Base-by-base conservation (phyloP, 2,113 vertebrate genomes). In the Tyrannus savana region DNA sequence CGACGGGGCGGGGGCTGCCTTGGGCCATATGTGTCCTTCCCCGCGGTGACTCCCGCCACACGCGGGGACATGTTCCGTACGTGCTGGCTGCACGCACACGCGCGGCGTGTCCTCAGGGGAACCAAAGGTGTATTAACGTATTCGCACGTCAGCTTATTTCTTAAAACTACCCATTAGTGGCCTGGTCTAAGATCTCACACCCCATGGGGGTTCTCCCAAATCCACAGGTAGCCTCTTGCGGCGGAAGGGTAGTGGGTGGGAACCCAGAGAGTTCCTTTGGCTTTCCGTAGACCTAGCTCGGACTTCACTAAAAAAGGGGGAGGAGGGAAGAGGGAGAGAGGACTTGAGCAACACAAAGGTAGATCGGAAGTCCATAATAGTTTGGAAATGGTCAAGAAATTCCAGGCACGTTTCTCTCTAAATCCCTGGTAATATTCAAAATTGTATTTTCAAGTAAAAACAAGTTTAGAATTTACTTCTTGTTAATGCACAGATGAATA, bases 381-480 rank as follows among this genome's bases (percentile, higher is more conserved):
- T 97, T 97, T 95, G 92, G 96, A 95, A 96, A 93, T 24, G 64
- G 94, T 94, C 42, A 77, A 87, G 73, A 97, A 96, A 98, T 98
- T 97, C 96, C 96, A 95, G 79, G 75, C 96, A 94, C 94, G 35
- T 97, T 96, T 97, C 83, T 85, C 62, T 68, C 72, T 97, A 97
- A 97, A 95, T 55, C 93, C 92, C 93, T 72, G 69, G 41, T 89
- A 56, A 87, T 95, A 97, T 95, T 97, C 69, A 92, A 97, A 98
- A 97, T 89, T 75, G 83, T 94, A 88, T 97, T 98, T 98, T 98
- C 97, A 98, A 98, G 97, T 97, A 97, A 98, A 98, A 97, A 97
- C 97, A 98, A 96, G 97, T 98, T 97, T 96, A 96, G 94, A 97
- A 92, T 97, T 97, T 93, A 96, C 52, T 80, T 96, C 89, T 95